phyloP scores from a whole-genome alignment of 2,888 invertebrate species.

The Lasioglossum leucozonium region DNA sequence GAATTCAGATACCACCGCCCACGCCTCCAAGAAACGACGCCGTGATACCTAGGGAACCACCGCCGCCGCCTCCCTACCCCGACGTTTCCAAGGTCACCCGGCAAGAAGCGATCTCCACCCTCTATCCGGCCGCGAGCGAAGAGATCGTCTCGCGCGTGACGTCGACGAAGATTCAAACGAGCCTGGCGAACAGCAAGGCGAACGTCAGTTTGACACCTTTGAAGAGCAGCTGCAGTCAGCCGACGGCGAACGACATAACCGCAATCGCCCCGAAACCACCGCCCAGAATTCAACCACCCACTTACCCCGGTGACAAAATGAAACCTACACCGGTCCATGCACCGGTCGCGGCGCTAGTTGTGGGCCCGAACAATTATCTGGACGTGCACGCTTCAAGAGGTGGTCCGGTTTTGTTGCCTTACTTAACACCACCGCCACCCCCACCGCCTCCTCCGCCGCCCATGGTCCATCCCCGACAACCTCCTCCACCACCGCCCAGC shows the following conservation, averaged over 20 bases:
- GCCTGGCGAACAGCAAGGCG: constrained; percentile 39
- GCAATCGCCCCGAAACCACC: constrained; percentile 88
- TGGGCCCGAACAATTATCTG: constrained; percentile 87
- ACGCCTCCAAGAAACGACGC: constrained; percentile 84
- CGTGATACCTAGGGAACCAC: constrained; percentile 86
- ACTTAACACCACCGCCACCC: constrained; percentile 87
- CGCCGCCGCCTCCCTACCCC: constrained; percentile 87
- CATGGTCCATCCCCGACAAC: constrained; percentile 85
- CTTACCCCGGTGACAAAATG: constrained; percentile 85
- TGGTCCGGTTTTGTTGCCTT: constrained; percentile 85
- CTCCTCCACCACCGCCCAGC: constrained; percentile 88
- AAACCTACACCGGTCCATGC: constrained; percentile 83
- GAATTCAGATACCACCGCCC: constrained; percentile 83
- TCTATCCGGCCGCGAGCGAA: constrained; percentile 68
- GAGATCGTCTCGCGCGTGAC: constrained; percentile 48
- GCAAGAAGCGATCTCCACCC: constrained; percentile 72
- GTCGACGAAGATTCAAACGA: constrained; percentile 54
- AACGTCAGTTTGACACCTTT: constrained; percentile 22
- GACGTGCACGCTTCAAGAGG: constrained; percentile 87
- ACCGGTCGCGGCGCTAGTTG: constrained; percentile 86
- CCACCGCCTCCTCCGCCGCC: constrained; percentile 87
- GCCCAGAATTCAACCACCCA: constrained; percentile 84
- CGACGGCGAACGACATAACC: constrained; percentile 78
- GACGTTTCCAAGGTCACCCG: constrained; percentile 73
- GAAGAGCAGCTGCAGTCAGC: constrained; percentile 38